Percentiles rank a stretch among this genome's conserved stretches.
Evolutionary conservation across 2,888 invertebrate species (phyloP).

Genomic region (Volucella inflata): DNA sequence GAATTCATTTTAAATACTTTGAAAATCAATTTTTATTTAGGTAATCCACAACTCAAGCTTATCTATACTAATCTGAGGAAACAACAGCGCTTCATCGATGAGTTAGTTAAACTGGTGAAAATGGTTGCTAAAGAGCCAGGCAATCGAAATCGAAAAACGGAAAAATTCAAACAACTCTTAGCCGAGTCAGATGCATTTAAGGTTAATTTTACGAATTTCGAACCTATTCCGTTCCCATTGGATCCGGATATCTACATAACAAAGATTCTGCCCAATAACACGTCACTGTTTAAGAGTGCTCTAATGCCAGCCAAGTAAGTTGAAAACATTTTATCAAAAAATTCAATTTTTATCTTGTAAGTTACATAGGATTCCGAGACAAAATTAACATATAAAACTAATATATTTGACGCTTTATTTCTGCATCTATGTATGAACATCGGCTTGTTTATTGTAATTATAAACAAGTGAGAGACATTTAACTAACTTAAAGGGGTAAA

Average conservation of each 20-base stretch:
- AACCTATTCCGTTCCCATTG: conserved; percentile 96
- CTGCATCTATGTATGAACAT: too few relatives aligned
- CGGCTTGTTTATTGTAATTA: too few relatives aligned
- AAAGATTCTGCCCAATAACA: conserved; percentile 94
- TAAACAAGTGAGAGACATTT: too few relatives aligned
- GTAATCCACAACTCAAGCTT: conserved; percentile 88
- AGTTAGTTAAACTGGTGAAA: conserved; percentile 94
- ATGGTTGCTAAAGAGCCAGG: conserved; percentile 95
- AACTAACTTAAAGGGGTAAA: too few relatives aligned
- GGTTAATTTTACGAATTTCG: conserved; percentile 94
- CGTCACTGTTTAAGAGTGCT: conserved; percentile 97
- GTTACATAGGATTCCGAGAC: neutral
- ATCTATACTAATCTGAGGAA: conserved; percentile 90
- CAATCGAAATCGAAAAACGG: conserved; percentile 95
- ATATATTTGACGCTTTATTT: too few relatives aligned
- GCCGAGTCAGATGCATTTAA: conserved; percentile 92
- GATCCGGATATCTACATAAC: conserved; percentile 96
- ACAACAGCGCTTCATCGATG: conserved; percentile 96
- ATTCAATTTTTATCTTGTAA: neutral
- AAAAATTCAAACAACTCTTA: conserved; percentile 92
- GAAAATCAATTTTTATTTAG: conserved; percentile 78
- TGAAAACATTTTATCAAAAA: neutral
- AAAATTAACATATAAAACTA: too few relatives aligned
- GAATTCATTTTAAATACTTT: neutral
- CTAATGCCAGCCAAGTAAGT: conserved; percentile 93